phyloP scores from a whole-genome alignment of 2,797 vertebrate genomes.

The Urocyon cinereoargenteus region DNA sequence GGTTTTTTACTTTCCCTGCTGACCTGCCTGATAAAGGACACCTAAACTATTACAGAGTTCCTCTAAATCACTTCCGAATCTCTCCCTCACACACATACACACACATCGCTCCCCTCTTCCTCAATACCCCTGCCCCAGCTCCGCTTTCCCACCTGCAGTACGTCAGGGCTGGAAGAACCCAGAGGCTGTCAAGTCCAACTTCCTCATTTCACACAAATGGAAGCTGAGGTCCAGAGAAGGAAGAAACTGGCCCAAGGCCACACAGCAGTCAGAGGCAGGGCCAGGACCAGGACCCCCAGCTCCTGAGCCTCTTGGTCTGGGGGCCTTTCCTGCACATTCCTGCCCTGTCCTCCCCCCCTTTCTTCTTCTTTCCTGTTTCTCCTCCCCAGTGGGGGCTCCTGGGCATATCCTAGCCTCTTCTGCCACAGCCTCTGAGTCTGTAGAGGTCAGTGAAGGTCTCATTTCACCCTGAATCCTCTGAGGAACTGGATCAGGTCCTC shows the following conservation, averaged over 20 bases:
- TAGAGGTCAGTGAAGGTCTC: background rate
- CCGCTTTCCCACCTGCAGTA: background rate
- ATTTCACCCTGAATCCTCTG: background rate
- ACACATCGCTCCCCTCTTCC: background rate
- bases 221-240: conserved; percentile 8
- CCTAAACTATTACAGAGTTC: background rate
- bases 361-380: background rate
- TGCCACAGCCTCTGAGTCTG: background rate
- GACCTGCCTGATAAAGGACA: background rate
- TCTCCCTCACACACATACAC: background rate
- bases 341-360: background rate
- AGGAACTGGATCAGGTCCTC: background rate
- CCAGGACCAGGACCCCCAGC: background rate
- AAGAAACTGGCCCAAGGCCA: background rate
- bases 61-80: background rate
- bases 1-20: background rate
- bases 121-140: background rate
- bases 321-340: background rate
- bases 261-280: background rate
- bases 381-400: background rate
- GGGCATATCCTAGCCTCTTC: background rate
- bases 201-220: conserved; percentile 30
- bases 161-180: background rate
- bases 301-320: background rate
- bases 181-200: background rate